Percentiles rank a stretch among this genome's conserved stretches.
phyloP scores from a whole-genome alignment of 2,113 vertebrate species.

The Ardeotis arabs region DNA sequence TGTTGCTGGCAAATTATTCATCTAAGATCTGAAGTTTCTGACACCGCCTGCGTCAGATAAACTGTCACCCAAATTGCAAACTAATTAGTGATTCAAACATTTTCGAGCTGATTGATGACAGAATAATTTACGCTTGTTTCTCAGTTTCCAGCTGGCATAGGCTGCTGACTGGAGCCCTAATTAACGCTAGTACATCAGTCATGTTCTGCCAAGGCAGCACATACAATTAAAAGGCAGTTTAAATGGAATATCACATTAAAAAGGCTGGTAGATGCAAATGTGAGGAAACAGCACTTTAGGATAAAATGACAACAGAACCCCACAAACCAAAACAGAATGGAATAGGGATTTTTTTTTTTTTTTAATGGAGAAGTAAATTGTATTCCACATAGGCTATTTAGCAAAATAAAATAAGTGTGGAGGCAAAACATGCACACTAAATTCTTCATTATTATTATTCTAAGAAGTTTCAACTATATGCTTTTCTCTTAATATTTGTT shows the following conservation, averaged over 20 bases:
- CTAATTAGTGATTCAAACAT: constrained; percentile 99
- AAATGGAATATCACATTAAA: constrained; percentile 95
- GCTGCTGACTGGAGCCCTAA: constrained; percentile 92
- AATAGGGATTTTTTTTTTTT: constrained; percentile 4
- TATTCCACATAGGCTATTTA: constrained; percentile 61
- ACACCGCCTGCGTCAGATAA: constrained; percentile 89
- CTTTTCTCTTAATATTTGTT: neutral
- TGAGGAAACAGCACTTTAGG: constrained; percentile 84
- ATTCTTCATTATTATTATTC: constrained; percentile 38
- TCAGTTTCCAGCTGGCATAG: constrained; percentile 96
- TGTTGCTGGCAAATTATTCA: constrained; percentile 89
- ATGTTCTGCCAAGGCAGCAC: constrained; percentile 94
- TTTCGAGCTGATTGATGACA: constrained; percentile 98
- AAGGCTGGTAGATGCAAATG: constrained; percentile 89
- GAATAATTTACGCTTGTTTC: constrained; percentile 99
- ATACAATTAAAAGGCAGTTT: constrained; percentile 94
- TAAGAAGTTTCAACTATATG: constrained; percentile 35
- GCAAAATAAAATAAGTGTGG: constrained; percentile 35
- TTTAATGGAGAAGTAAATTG: constrained; percentile 68
- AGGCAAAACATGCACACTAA: constrained; percentile 34
- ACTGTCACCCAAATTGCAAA: constrained; percentile 98
- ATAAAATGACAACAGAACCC: constrained; percentile 86
- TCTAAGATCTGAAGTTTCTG: constrained; percentile 87
- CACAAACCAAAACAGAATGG: constrained; percentile 84
- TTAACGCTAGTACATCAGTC: constrained; percentile 97